phyloP scores from a whole-genome alignment of 2,113 vertebrate genomes.

The Tinamus guttatus region DNA sequence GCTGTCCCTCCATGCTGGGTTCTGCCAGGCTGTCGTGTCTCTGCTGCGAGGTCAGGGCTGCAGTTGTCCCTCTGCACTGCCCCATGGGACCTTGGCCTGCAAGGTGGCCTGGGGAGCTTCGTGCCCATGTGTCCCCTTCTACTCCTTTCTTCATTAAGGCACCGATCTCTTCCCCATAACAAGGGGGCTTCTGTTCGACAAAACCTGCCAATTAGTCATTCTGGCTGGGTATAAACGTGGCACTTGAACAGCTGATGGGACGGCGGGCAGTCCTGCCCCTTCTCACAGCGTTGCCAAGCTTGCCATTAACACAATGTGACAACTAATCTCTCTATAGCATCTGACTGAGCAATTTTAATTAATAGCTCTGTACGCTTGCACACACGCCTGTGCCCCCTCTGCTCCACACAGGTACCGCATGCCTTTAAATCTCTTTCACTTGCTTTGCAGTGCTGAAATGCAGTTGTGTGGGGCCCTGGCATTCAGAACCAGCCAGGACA shows the following conservation, averaged over 20 bases:
- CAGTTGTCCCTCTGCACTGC: background rate
- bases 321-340: constrained; percentile 84
- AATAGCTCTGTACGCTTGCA: constrained; percentile 61
- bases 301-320: constrained; percentile 87
- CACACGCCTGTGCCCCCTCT: background rate
- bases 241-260: constrained; percentile 82
- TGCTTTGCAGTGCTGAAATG: background rate
- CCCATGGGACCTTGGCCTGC: fast-evolving
- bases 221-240: constrained; percentile 70
- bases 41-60: background rate
- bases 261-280: constrained; percentile 81
- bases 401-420: constrained; percentile 32
- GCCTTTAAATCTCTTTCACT: constrained; percentile 52
- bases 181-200: constrained; percentile 62
- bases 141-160: constrained; percentile 39
- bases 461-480: background rate
- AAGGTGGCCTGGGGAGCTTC: background rate
- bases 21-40: background rate
- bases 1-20: background rate
- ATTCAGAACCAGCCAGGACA: background rate
- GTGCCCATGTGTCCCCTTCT: background rate
- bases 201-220: constrained; percentile 73
- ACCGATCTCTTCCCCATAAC: constrained; percentile 27
- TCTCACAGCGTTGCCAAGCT: constrained; percentile 74
- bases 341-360: constrained; percentile 85